phyloP scores from a whole-genome alignment of 2,113 vertebrate genomes.

The Podarcis raffonei region DNA sequence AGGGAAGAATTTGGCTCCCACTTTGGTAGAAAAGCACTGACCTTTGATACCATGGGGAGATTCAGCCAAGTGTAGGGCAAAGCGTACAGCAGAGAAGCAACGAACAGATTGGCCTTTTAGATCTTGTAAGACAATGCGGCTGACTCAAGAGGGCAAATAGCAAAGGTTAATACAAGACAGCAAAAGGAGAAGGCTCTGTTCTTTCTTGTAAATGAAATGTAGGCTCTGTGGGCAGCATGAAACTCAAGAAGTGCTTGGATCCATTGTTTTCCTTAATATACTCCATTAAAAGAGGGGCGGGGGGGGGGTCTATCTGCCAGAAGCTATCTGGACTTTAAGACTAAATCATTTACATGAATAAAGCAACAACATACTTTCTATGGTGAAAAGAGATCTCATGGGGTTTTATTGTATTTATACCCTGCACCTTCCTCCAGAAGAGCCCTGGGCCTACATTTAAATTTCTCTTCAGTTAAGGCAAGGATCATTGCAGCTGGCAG shows the following conservation, averaged over 20 bases:
- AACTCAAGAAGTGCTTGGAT: fast-evolving
- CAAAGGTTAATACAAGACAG: constrained; percentile 31
- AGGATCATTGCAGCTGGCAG: constrained; percentile 48
- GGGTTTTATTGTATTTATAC: neutral
- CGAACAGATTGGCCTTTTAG: neutral
- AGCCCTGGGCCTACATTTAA: constrained; percentile 41
- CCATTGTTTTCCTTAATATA: neutral
- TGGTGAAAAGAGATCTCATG: constrained; percentile 26
- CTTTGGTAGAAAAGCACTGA: neutral
- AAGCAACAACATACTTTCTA: constrained; percentile 41
- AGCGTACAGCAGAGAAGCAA: neutral
- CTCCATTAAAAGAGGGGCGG: neutral
- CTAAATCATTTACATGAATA: constrained; percentile 23
- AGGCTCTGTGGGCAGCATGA: neutral
- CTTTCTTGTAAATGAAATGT: constrained; percentile 17
- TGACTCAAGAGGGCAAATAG: neutral
- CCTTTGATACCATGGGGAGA: neutral
- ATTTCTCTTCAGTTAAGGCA: constrained; percentile 60
- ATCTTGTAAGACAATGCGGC: neutral
- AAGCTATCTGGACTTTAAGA: constrained; percentile 3
- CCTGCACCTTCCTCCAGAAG: too few species aligned
- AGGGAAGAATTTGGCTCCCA: neutral
- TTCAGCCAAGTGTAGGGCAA: neutral
- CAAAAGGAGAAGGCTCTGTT: neutral
- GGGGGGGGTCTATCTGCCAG: fast-evolving